These are phyloP conservation scores for Dasypogon diadema DNA, from an alignment of 2,888 invertebrate species.

Conservation along the genomic window DNA sequence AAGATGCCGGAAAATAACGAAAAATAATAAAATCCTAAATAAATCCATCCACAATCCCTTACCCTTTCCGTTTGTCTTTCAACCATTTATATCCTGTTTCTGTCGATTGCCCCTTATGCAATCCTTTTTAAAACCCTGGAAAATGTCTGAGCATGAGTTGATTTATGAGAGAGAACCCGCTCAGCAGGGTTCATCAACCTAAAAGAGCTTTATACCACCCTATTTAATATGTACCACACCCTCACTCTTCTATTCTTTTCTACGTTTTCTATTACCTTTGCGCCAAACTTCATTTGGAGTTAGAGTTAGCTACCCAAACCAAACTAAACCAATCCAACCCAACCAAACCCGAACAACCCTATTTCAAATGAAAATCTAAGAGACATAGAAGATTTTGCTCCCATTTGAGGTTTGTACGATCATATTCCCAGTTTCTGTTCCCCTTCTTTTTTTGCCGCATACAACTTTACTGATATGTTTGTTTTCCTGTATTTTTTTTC, in stretches of 20 bases:
- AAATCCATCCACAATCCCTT: too few species aligned
- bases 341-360: too few species aligned
- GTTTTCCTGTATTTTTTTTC: too few species aligned
- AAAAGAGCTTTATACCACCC: neutral
- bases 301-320: too few species aligned
- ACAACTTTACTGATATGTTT: too few species aligned
- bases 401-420: neutral
- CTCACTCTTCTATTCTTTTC: neutral
- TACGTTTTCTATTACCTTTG: too few species aligned
- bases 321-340: too few species aligned
- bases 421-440: neutral
- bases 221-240: neutral
- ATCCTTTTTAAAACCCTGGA: neutral
- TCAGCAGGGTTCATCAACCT: constrained; percentile 24
- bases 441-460: too few species aligned
- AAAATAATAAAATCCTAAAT: too few species aligned
- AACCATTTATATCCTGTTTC: too few species aligned
- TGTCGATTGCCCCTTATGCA: neutral
- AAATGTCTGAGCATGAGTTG: constrained; percentile 20
- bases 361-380: too few species aligned
- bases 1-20: neutral
- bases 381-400: neutral
- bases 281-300: too few species aligned
- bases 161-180: neutral
- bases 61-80: neutral